A percentile compares a stretch with the other conserved stretches of the same genome.
phyloP scores from a whole-genome alignment of 2,888 invertebrate genomes.

The Drosophila barbarae region DNA sequence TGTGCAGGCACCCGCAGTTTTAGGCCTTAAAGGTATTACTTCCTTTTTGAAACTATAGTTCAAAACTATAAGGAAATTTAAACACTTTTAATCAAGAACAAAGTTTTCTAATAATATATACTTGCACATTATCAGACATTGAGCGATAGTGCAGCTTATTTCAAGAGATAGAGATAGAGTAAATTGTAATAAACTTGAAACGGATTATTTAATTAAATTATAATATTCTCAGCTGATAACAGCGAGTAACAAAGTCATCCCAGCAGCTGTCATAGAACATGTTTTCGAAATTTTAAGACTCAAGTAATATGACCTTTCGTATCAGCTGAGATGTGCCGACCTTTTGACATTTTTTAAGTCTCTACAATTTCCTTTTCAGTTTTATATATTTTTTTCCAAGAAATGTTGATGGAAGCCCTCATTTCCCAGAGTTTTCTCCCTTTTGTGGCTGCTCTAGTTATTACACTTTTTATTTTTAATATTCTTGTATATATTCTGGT shows the following conservation, averaged over 20 bases:
- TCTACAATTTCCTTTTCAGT: not conserved
- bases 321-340: constrained; percentile 5
- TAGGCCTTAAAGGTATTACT: not conserved
- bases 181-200: not conserved
- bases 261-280: not conserved
- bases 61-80: not conserved
- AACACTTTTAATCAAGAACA: not conserved
- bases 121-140: not conserved
- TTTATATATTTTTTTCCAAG: constrained; percentile 1
- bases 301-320: not conserved
- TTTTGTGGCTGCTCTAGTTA: constrained; percentile 22
- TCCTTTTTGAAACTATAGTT: not conserved
- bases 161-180: not conserved
- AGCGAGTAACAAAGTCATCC: not conserved
- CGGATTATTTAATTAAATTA: constrained; percentile 4
- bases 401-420: constrained; percentile 14
- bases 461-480: constrained; percentile 16
- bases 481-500: constrained; percentile 38
- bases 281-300: not conserved
- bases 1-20: constrained; percentile 30
- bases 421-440: constrained; percentile 1
- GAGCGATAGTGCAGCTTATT: not conserved
- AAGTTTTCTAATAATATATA: not conserved
- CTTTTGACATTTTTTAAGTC: constrained; percentile 3
- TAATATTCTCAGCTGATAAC: constrained; percentile 1